Evolutionary conservation across 2,113 vertebrate genomes (phyloP), one percentile per base, ranked within the genome.

Genomic region (Brachyhypopomus occidentalis): DNA sequence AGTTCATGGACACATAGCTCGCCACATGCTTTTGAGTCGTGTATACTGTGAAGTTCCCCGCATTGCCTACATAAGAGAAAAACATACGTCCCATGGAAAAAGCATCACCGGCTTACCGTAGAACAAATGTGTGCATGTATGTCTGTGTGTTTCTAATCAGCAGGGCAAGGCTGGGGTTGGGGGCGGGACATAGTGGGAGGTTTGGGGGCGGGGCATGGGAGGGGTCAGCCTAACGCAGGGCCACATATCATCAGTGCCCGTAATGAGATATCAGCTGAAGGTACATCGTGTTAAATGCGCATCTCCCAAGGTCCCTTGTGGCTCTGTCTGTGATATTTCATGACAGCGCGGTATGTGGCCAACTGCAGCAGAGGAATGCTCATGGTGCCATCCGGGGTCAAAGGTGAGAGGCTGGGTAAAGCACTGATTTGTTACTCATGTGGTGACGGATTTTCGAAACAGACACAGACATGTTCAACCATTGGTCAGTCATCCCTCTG

Each of bases 221-320:
- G 41, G 41, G 41, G 41, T 30, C 30, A 30, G 30, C 3, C 30
- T 3, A 30, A 30, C 30, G 30, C 30, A 52, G 45, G 45, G 12
- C 45, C 45, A 52, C 45, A 52, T 52, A 8, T 52, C 45, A 52
- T 22, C 56, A 48, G 23, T 30, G 25, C 67, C 56, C 63, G 78
- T 83, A 74, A 83, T 79, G 70, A 70, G 20, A 75, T 55, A 59
- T 83, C 59, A 77, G 75, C 62, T 5, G 9, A 62, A 20, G 23
- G 59, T 75, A 41, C 74, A 81, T 75, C 66, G 45, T 5, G 16
- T 84, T 84, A 81, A 79, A 75, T 52, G 30, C 67, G 72, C 76
- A 72, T 38, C 58, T 72, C 70, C n/a, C 58, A 72, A 25, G 66
- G 58, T 52, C 64, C 71, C 55, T 71, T 52, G 22, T 63, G 63